Conservation (phyloP, 2,797 vertebrate genomes). For the Chiroxiphia lanceolata region DNA sequence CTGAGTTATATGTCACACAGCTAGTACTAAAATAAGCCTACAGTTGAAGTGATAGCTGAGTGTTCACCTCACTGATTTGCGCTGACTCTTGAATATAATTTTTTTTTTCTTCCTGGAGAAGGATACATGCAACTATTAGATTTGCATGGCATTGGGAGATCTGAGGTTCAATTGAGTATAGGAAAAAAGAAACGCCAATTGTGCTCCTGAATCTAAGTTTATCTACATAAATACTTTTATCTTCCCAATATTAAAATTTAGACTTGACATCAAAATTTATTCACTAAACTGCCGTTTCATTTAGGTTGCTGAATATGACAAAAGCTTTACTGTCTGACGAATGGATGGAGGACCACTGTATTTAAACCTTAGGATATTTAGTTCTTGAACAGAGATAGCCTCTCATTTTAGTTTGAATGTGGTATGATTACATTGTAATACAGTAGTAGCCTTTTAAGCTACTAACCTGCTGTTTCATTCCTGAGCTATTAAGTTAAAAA, state of each 20-base stretch:
- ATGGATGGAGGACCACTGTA: background rate
- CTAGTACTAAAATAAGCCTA: constrained; percentile 73
- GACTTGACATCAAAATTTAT: background rate
- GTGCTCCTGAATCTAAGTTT: background rate
- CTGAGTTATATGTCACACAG: constrained; percentile 29
- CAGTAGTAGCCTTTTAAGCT: background rate
- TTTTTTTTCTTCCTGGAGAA: constrained; percentile 63
- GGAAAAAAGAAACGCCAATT: background rate
- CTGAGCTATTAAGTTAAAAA: background rate
- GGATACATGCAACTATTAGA: constrained; percentile 56
- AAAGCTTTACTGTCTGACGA: background rate
- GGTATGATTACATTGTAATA: background rate
- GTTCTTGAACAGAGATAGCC: background rate
- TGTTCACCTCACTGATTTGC: constrained; percentile 69
- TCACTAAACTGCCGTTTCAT: background rate
- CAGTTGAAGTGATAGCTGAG: constrained; percentile 37
- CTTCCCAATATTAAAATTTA: background rate
- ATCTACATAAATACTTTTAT: background rate
- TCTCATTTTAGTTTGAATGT: background rate
- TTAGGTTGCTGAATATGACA: constrained; percentile 16
- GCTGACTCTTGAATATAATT: constrained; percentile 67
- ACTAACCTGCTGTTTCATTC: background rate
- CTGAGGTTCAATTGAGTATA: constrained; percentile 39
- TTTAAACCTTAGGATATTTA: background rate
- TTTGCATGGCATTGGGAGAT: background rate